phyloP scores from a whole-genome alignment of 2,113 vertebrate genomes.

The Amblyornis subalaris region DNA sequence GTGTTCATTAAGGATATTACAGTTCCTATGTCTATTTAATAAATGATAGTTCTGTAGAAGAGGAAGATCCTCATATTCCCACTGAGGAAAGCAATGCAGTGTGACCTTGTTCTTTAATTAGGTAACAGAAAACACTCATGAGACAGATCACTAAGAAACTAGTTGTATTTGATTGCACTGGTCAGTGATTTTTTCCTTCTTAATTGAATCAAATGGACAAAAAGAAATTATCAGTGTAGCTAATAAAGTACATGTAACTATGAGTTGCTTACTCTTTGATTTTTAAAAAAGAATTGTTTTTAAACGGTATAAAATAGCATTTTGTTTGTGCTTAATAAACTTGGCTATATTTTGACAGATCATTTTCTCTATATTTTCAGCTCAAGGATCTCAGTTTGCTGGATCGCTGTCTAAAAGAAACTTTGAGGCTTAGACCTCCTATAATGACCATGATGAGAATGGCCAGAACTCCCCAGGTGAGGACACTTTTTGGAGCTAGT shows the following conservation, averaged over 20 bases:
- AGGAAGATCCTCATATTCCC: neutral
- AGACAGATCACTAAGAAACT: neutral
- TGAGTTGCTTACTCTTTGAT: neutral
- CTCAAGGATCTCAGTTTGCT: slow-evolving; percentile 89
- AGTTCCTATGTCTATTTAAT: neutral
- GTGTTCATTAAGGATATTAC: neutral
- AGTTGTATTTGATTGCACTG: neutral
- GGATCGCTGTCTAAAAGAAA: slow-evolving; percentile 94
- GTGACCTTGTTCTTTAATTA: neutral
- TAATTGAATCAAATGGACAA: neutral
- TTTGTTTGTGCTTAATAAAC: neutral
- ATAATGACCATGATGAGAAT: slow-evolving; percentile 99
- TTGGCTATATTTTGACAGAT: neutral
- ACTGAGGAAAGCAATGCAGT: neutral
- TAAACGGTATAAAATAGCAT: neutral
- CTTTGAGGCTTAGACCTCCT: slow-evolving; percentile 90
- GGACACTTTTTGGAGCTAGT: neutral
- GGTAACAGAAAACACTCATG: neutral
- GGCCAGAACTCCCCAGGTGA: slow-evolving; percentile 88
- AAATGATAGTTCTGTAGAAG: neutral
- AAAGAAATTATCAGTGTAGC: neutral
- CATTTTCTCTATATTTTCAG: slow-evolving; percentile 52
- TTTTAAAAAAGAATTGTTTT: neutral
- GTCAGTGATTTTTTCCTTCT: neutral
- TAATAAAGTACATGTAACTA: neutral